Percentiles rank a stretch among this genome's conserved stretches.
phyloP scores from a whole-genome alignment of 2,113 vertebrate genomes.

The Lepus timidus region DNA sequence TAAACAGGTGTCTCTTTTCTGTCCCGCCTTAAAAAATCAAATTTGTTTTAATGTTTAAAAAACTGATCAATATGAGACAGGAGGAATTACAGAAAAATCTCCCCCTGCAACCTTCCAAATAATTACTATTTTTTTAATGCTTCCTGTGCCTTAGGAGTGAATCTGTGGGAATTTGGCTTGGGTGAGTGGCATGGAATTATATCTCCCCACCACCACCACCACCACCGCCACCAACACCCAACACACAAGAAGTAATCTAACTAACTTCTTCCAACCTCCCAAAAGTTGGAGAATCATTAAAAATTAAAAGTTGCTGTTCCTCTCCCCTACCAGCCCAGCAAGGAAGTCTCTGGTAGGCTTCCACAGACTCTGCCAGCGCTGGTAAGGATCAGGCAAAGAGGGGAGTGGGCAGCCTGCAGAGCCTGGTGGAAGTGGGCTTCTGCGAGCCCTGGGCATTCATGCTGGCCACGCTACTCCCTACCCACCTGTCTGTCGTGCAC shows the following conservation, averaged over 20 bases:
- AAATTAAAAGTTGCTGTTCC: constrained; percentile 60
- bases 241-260: neutral
- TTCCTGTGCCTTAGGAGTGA: neutral
- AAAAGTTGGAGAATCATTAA: constrained; percentile 23
- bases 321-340: constrained; percentile 44
- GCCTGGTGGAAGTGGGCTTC: neutral
- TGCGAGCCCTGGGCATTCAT: neutral
- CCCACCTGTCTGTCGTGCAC: neutral
- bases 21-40: neutral
- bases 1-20: constrained; percentile 29
- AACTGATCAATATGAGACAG: neutral
- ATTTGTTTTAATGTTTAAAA: constrained; percentile 19
- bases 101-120: neutral
- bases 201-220: neutral
- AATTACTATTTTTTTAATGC: constrained; percentile 38
- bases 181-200: neutral
- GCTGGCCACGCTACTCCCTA: neutral
- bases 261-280: neutral
- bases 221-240: neutral
- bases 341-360: neutral
- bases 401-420: neutral
- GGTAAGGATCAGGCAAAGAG: neutral
- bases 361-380: constrained; percentile 35
- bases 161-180: neutral
- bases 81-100: constrained; percentile 1